Conservation (phyloP, 2,888 invertebrate species). For the Pandemis corylana region DNA sequence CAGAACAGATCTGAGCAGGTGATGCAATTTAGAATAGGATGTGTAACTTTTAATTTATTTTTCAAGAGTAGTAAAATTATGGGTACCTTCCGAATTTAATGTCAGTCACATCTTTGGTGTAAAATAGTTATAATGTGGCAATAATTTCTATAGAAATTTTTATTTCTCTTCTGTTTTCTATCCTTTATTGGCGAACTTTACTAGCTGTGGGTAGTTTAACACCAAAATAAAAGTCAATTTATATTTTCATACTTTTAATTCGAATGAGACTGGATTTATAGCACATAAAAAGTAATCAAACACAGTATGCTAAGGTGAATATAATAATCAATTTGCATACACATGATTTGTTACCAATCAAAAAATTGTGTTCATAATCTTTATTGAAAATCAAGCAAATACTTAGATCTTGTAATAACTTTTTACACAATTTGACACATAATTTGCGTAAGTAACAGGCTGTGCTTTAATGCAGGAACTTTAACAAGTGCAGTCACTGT, state of each 20-base stretch:
- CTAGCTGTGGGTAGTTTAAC: neutral
- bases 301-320: constrained; percentile 79
- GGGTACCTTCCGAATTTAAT: too few species aligned
- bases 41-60: too few species aligned
- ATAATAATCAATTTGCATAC: constrained; percentile 75
- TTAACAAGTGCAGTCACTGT: constrained; percentile 62
- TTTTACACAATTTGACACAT: constrained; percentile 21
- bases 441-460: constrained; percentile 51
- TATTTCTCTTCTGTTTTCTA: too few species aligned
- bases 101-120: too few species aligned
- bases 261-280: constrained; percentile 75
- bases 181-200: too few species aligned
- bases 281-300: constrained; percentile 71
- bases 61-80: too few species aligned
- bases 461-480: constrained; percentile 54
- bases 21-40: too few species aligned
- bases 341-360: constrained; percentile 55
- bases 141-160: too few species aligned
- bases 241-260: constrained; percentile 53
- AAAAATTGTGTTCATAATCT: constrained; percentile 7
- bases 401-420: constrained; percentile 9
- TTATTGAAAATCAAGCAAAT: constrained; percentile 18
- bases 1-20: too few species aligned
- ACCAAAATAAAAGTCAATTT: constrained; percentile 33
- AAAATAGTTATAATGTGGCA: too few species aligned